Evolutionary conservation across 1,140 invertebrate genomes (phyloP), one percentile per base, ranked within the genome.

Genomic region (Melanaphis sacchari): DNA sequence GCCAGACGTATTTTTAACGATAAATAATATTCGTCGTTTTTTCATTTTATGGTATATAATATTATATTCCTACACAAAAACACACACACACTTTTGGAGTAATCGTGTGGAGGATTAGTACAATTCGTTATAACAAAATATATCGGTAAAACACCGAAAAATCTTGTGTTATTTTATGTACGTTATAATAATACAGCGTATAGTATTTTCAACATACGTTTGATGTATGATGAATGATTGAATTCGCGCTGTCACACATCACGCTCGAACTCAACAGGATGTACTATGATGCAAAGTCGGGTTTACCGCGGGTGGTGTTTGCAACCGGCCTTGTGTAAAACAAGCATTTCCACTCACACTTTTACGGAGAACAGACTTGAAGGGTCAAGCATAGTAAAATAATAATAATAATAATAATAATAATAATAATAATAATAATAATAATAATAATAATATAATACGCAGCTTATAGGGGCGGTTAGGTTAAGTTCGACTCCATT

Each of bases 261-360:
- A 36, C 43, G n/a, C 43, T 24, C 85, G 15, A 46, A 4, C 41
- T 9, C 84, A 5, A 5, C 76, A 22, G 76, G n/a, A 76, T 76
- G 59, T 76, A 76, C 31, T n/a, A n/a, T n/a, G n/a, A 66, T 31
- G 2, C 59, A 31, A n/a, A 31, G 31, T n/a, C 11, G 59, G 59
- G 54, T 59, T 15, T 84, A 41, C 82, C 24, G 24, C 40, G 82
- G 76, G 31, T 15, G n/a, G n/a, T 81, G n/a, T 40, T 43, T 26
- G 40, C 26, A 5, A 40, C 9, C n/a, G 43, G n/a, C 11, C 18
- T 24, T 7, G 31, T 5, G 31, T 54, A 54, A n/a, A n/a, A 89
- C 88, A 89, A 89, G 88, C 36, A 89, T 89, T 89, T 89, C 88
- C 88, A 89, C 88, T 89, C 88, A 54, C 49, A 49, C 46, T 89